Evolutionary conservation across 1,140 invertebrate genomes (phyloP), one percentile per base, ranked within the genome.

Genomic region (Zaprionus nigranus): DNA sequence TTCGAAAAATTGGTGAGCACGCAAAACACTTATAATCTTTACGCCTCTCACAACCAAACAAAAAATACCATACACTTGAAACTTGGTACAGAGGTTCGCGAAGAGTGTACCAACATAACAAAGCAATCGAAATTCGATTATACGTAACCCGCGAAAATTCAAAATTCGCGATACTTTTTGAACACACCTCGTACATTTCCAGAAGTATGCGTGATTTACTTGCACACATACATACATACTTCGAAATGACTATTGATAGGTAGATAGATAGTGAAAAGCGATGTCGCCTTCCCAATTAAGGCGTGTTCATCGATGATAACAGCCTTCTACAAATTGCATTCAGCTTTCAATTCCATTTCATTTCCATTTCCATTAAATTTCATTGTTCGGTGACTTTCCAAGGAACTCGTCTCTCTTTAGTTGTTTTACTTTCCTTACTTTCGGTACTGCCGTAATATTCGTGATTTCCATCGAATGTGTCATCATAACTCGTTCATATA

Each of bases 211-310:
- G 46, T 54, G 62, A 51, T 51, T 51, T 51, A 51, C 46, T 24
- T 49, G 2, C 2, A 49, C 12, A 49, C 46, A 51, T 15, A 17
- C 2, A 49, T 6, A 49, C 46, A 51, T 15, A 17, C 38, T 46
- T 62, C 4, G n/a, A n/a, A 40, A 49, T 34, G 13, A 11, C 34
- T 12, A 24, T 40, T 54, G 59, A 69, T 69, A 40, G 49, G 67
- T 62, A 54, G 49, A 53, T 56, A 68, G 65, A 53, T 56, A 68
- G 65, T 60, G 66, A 53, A 69, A 69, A 54, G 24, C 20, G 26
- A 69, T 69, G 59, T 71, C 30, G 38, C 57, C 61, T 62, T 30
- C 34, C 57, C 49, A 63, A 63, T 56, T 56, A 34, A 46, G 36
- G 34, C 36, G 26, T 30, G 49, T 30, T 61, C 40, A 15, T 56